These are phyloP conservation scores for Gadus chalcogrammus DNA, from an alignment of 2,113 vertebrate species.

Conservation along the genomic window DNA sequence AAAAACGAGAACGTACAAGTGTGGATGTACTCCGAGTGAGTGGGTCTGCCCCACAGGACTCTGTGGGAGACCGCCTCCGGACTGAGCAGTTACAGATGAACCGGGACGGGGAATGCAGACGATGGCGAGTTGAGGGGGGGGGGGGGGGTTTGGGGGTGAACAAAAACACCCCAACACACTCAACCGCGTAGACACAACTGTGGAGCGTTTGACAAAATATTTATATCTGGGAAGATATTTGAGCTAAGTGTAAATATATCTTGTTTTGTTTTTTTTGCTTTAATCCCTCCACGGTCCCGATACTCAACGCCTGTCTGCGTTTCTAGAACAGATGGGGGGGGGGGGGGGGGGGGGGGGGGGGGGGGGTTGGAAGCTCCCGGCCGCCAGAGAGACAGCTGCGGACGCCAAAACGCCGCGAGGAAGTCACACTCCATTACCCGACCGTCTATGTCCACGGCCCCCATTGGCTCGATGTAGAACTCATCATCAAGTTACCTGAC, in stretches of 20 bases:
- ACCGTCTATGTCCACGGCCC: slow-evolving; percentile 43
- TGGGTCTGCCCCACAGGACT: no score
- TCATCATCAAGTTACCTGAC: slow-evolving; percentile 41
- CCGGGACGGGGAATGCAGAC: not conserved
- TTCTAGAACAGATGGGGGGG: slow-evolving; percentile 30
- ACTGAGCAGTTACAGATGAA: not conserved
- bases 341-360: no score
- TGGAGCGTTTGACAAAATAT: slow-evolving; percentile 1
- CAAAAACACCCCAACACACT: slow-evolving; percentile 7
- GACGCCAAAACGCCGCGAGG: slow-evolving; percentile 46
- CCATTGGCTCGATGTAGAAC: slow-evolving; percentile 43
- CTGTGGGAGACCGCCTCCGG: no score
- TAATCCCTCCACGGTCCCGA: not conserved
- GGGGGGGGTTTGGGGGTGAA: no score
- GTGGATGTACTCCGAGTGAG: no score
- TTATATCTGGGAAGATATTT: not conserved
- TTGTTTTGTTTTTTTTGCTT: not conserved
- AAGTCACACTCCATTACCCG: slow-evolving; percentile 67
- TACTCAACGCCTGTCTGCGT: slow-evolving; percentile 22
- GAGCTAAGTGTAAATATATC: slow-evolving; percentile 5
- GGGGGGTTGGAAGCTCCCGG: slow-evolving; percentile 35
- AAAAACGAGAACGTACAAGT: no score
- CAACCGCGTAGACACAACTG: not conserved
- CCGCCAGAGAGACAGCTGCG: slow-evolving; percentile 49
- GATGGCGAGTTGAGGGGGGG: not conserved